Evolutionary conservation across 2,797 vertebrate species (phyloP).

Genomic region (Molossus molossus): DNA sequence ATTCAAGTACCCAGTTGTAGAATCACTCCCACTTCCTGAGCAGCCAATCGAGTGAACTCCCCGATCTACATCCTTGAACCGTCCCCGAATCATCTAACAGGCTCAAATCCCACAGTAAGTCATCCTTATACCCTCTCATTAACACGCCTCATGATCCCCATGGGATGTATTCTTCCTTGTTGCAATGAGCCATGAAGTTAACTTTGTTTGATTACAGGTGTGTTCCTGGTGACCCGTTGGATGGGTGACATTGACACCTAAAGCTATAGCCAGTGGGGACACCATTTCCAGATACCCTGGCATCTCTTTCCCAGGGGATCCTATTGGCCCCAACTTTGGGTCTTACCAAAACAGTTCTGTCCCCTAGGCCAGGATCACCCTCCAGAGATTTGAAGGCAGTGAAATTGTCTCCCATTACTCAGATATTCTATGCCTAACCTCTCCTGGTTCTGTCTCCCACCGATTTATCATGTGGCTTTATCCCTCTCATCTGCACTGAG

Average conservation of each 20-base stretch:
- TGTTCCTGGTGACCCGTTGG: not conserved
- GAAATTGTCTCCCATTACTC: not conserved
- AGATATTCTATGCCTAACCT: not conserved
- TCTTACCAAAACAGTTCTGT: not conserved
- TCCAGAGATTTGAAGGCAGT: not conserved
- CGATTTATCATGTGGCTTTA: not conserved
- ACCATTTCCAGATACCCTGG: not conserved
- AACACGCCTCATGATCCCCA: not conserved
- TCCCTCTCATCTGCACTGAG: not conserved
- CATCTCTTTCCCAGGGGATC: not conserved
- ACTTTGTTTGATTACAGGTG: not conserved
- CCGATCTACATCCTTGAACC: not conserved
- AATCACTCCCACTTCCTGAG: not conserved
- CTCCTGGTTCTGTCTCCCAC: not conserved
- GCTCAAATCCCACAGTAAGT: not conserved
- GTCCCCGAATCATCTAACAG: not conserved
- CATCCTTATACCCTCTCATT: not conserved
- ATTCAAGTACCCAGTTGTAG: not conserved
- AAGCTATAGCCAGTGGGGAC: not conserved
- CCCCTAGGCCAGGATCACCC: not conserved
- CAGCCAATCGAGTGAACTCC: not conserved
- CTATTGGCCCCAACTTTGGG: not conserved
- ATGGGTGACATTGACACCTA: not conserved
- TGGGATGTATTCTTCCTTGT: accelerated
- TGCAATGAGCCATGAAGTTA: not conserved